These are phyloP conservation scores for Colletes gigas DNA, from an alignment of 1,140 invertebrate species.

Conservation along the genomic window DNA sequence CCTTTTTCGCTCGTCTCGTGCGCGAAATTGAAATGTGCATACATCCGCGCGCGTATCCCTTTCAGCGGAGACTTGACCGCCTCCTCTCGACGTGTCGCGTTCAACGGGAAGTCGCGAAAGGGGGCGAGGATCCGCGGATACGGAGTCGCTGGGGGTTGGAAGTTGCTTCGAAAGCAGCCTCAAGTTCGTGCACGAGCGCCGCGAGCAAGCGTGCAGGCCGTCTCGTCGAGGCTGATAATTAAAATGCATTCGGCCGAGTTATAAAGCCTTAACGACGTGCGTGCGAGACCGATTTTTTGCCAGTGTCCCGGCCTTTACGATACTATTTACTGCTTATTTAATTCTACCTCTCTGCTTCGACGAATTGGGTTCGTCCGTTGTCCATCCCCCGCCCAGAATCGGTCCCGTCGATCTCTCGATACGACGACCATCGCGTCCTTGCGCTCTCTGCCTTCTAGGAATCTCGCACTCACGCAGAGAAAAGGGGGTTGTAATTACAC, in stretches of 20 bases:
- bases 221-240: slow-evolving; percentile 65
- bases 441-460: background rate
- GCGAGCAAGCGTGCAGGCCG: background rate
- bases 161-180: too few species aligned
- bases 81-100: too few species aligned
- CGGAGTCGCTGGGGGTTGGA: too few species aligned
- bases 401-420: background rate
- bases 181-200: too few species aligned
- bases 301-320: slow-evolving; percentile 54
- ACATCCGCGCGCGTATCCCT: too few species aligned
- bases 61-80: too few species aligned
- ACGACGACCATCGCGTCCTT: background rate
- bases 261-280: slow-evolving; percentile 70
- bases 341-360: slow-evolving; percentile 56
- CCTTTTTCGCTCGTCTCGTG: slow-evolving; percentile 5
- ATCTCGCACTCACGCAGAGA: background rate
- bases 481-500: too few species aligned
- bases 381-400: background rate
- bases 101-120: too few species aligned
- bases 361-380: slow-evolving; percentile 50
- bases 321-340: slow-evolving; percentile 70
- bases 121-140: too few species aligned
- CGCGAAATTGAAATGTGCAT: background rate
- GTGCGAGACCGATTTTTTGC: slow-evolving; percentile 63
- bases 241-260: slow-evolving; percentile 71